Base-by-base conservation (phyloP, 2,113 vertebrate species). In the Vanacampus margaritifer region DNA sequence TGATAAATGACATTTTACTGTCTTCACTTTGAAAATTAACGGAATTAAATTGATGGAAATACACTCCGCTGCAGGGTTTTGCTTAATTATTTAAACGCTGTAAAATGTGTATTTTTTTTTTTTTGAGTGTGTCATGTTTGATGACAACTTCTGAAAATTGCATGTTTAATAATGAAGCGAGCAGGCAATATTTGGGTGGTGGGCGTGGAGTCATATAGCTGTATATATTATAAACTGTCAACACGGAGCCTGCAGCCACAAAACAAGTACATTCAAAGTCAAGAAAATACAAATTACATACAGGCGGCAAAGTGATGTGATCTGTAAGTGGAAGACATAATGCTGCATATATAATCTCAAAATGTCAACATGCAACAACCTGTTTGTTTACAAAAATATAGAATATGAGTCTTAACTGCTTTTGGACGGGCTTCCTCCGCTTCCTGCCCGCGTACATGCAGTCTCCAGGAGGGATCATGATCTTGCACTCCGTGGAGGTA, bases 381-480 rank as follows among this genome's bases (percentile, higher is more conserved):
- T 24, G 24, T 54, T 26, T 54, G 1, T 54, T 26, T 6, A 6
- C 43, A 46, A 46, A 46, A 17, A 5, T 54, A 57, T 3, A 9
- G 14, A 62, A 60, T 56, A 1, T 1, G 71, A 84, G 82, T 88
- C 93, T 92, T 94, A 94, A 98, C 96, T 95, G 95, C 90, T 97
- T 98, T 74, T 97, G 96, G 74, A 96, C 73, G 54, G 96, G 96
- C 84, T 96, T 97, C 87, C 96, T 95, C 84, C 96, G 89, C 88
- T 97, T 98, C 53, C 95, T 91, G 63, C 96, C 96, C 0, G 96
- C 96, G 5, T 98, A 98, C 68, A 94, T 93, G 84, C 95, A 96
- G 84, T 98, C 96, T 78, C 95, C 95, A 0, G 95, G 95, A 37
- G 96, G 96, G 73, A 98, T 96, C 96, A 98, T 98, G 78, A 70